Base-by-base conservation (phyloP, 2,797 vertebrate genomes). In the Ctenochaetus hawaiiensis region DNA sequence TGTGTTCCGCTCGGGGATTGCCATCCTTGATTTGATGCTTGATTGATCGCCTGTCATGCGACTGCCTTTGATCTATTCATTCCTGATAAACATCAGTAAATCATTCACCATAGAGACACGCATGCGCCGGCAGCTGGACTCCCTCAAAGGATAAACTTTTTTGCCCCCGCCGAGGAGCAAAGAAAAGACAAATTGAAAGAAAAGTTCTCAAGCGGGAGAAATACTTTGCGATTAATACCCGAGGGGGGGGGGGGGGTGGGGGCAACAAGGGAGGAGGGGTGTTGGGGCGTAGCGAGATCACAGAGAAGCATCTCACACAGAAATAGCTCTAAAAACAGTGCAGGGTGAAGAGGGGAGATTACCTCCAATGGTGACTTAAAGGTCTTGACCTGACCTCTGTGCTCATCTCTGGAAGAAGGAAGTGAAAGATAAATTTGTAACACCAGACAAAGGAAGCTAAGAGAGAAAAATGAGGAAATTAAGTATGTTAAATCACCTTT, bases 51-150 rank as follows among this genome's bases (percentile, higher is more conserved):
- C 97, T 98, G 97, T 98, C 98, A 99, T 95, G 96, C 96, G 93
- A 95, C 96, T 94, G 95, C 96, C 96, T 99, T 99, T 98, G 97
- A 99, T 99, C 97, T 97, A 96, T 98, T 98, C 97, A 97, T 96
- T 97, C 96, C 96, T 96, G 97, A 99, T 99, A 96, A 99, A 97
- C 97, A 97, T 99, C 97, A 98, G 97, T 97, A 97, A 99, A 98
- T 98, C 96, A 97, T 96, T 99, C 96, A 96, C 96, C 96, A 96
- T 96, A 93, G 96, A 96, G 96, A 97, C 97, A 95, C 96, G 97
- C 97, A 97, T 97, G 97, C 96, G 96, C 90, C 93, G 92, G 94
- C 95, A 95, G 95, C 95, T 92, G 85, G 95, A 93, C 93, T 94
- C 91, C 92, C 94, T 95, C 96, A 95, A 95, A 84, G 96, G 95